Evolutionary conservation across 2,888 invertebrate species (phyloP), one percentile per base, ranked within the genome.

Genomic region (Chymomyza amoena): DNA sequence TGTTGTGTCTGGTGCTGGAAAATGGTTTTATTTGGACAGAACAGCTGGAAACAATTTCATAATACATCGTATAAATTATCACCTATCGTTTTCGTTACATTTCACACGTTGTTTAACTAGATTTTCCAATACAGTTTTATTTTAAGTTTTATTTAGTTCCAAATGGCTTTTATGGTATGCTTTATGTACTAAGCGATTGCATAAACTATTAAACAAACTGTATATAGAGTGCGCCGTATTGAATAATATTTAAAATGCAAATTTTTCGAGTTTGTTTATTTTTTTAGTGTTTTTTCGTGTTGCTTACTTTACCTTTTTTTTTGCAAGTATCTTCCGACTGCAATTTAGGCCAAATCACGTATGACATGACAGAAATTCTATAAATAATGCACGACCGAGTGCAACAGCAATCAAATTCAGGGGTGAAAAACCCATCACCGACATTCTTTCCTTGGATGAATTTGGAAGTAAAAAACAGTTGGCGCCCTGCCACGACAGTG

Each of bases 311-410:
- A 32, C 0, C 7, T 32, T 32, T 32, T 32, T 32, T 32, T 32
- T 9, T 32, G 9, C 7, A 32, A 45, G 39, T 45, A 7, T 45
- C 39, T 45, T 45, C 4, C 13, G 39, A 50, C 63, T 64, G 70
- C 78, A 78, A 71, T 80, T 81, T 84, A 81, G 84, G 84, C 75
- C 75, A 78, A 81, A 78, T 81, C 84, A 84, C 76, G 80, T 78
- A 70, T 81, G 77, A 69, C 68, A 64, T 70, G 72, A 75, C 80
- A 82, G 73, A 80, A 70, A 76, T 68, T 70, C 83, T 73, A 84
- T 82, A 82, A 82, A 82, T 79, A 82, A 82, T 82, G 75, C 80
- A 75, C 2, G 15, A n/a, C 16, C 52, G 52, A 54, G 18, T 45
- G 45, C 61, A 61, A 45, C 61, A 61, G 45, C 61, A 45, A 45